Conservation (phyloP, 53 echinoderm and acorn worm genomes). For the Holothuria scabra region DNA sequence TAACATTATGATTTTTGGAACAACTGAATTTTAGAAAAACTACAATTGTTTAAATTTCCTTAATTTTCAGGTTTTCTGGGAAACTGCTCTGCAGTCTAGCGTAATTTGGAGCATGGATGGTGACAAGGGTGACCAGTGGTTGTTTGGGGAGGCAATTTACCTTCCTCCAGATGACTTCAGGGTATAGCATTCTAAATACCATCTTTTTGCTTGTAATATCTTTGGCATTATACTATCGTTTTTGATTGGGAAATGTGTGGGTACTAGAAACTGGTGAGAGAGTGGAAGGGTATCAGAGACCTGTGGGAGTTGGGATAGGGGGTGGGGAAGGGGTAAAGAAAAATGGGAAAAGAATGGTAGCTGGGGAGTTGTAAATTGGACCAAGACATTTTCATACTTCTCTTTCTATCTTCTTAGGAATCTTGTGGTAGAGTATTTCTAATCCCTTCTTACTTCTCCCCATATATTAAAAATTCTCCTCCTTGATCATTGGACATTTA, state of each 20-base stretch:
- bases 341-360: not conserved
- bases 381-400: too few species aligned
- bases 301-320: not conserved
- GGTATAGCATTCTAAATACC: not conserved
- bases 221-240: too few species aligned
- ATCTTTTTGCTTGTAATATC: too few species aligned
- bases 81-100: slow-evolving; percentile 34
- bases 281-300: not conserved
- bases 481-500: too few species aligned
- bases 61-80: slow-evolving; percentile 27
- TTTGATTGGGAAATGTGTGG: too few species aligned
- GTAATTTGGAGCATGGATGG: slow-evolving; percentile 35
- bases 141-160: slow-evolving; percentile 8
- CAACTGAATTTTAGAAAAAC: not conserved
- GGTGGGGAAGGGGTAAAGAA: not conserved
- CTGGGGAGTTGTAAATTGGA: too few species aligned
- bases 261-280: too few species aligned
- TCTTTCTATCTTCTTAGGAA: too few species aligned
- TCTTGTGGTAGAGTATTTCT: not conserved
- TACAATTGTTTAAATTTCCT: too few species aligned
- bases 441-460: not conserved
- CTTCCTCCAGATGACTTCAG: slow-evolving; percentile 23
- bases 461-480: too few species aligned
- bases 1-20: not conserved
- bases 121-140: slow-evolving; percentile 42